Evolutionary conservation across 2,888 invertebrate species (phyloP), one percentile per base, ranked within the genome.

Genomic region (Trachelus iudaicus): DNA sequence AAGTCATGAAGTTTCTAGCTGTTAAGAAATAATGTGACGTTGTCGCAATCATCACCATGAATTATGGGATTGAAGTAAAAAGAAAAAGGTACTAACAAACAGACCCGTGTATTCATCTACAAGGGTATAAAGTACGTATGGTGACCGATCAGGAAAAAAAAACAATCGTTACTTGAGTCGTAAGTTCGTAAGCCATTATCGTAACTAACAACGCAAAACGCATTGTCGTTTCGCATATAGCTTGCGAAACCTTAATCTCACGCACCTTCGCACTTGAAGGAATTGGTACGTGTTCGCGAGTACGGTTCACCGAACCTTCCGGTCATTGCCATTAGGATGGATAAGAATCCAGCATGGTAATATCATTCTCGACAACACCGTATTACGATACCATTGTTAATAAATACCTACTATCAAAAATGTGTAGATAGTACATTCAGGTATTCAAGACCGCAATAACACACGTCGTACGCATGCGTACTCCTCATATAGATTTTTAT

Each of bases 141-240:
- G 69, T 30, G 78, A 68, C 69, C 69, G n/a, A 34, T 13, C n/a
- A 35, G 33, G 2, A 71, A 15, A 37, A 37, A 15, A 37, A 77
- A 75, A 75, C 77, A 77, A 77, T 77, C 71, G 68, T 71, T 56
- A 77, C 69, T 71, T 23, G 31, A 71, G 6, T 31, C 75, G 68
- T 75, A 69, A 75, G 69, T 75, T 69, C 33, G 15, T 77, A 34
- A 15, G 13, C 33, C 35, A 78, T 78, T 68, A 78, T 73, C 75
- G 78, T 37, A 78, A 35, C 75, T 73, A 78, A 78, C 76, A 78
- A 73, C 37, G 78, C 76, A 76, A 76, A 78, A 73, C 78, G 23
- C 34, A 68, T 35, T 15, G 30, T 35, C 33, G 33, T 35, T 73
- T 71, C 30, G 56, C 37, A 73, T 73, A 11, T 37, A 71, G 75